Conservation (phyloP, 1,140 invertebrate species). For the Brevipalpus yothersi region DNA sequence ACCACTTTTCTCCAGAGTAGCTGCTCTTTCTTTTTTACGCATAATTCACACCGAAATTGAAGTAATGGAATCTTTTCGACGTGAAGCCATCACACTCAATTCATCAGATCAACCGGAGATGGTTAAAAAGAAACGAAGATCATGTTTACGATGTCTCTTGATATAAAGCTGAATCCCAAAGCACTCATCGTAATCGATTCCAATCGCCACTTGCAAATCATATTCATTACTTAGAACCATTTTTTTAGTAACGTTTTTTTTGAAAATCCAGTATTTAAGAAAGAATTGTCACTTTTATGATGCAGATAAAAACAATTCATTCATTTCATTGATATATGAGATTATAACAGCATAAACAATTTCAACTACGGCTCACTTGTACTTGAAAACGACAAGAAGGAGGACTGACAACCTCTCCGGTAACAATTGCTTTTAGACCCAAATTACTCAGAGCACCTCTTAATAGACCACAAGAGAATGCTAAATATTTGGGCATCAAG, state of each 20-base stretch:
- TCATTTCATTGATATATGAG: too few species aligned
- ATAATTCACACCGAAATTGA: constrained; percentile 16
- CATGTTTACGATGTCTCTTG: too few species aligned
- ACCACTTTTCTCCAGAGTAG: constrained; percentile 40
- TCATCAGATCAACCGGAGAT: too few species aligned
- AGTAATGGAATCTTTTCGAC: not conserved
- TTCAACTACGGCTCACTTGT: constrained; percentile 7
- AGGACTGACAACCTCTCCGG: constrained; percentile 70
- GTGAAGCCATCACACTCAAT: not conserved
- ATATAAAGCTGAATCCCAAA: too few species aligned
- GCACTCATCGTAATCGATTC: too few species aligned
- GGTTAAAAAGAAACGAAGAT: too few species aligned
- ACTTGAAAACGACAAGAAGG: constrained; percentile 66
- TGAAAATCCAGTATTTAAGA: too few species aligned
- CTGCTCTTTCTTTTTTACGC: constrained; percentile 38
- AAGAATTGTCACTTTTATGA: too few species aligned
- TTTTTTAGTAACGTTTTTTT: too few species aligned
- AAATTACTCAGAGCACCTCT: constrained; percentile 80
- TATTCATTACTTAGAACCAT: too few species aligned
- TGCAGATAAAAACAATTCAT: too few species aligned
- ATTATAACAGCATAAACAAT: not conserved
- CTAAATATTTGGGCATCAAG: constrained; percentile 56
- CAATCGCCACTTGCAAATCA: too few species aligned
- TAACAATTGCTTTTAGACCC: constrained; percentile 75
- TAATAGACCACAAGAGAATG: constrained; percentile 84